Percentiles rank a stretch among this genome's conserved stretches.
phyloP scores from a whole-genome alignment of 2,113 vertebrate species.

The Octodon degus region DNA sequence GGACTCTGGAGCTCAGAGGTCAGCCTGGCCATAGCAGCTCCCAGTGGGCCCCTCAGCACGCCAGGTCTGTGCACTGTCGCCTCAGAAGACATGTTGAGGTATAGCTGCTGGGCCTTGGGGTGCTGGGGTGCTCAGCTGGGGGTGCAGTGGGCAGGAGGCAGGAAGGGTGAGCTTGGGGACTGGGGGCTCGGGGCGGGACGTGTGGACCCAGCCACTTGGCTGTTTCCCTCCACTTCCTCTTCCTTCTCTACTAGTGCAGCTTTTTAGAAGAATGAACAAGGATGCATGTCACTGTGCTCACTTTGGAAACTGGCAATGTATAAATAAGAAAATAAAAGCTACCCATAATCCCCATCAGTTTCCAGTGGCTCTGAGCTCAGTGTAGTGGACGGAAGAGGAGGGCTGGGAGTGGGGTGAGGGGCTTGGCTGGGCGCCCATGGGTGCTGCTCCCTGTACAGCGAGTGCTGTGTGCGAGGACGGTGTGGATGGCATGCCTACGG shows the following conservation, averaged over 20 bases:
- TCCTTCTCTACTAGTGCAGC: not conserved
- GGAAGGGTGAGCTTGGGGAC: not conserved
- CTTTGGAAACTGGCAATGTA: not conserved
- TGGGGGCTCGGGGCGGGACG: accelerated
- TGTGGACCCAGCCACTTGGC: accelerated
- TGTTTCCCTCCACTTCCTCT: accelerated
- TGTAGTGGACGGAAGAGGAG: accelerated
- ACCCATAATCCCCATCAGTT: not conserved
- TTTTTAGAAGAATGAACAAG: not conserved
- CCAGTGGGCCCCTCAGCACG: not conserved
- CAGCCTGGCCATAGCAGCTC: accelerated
- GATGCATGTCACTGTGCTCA: not conserved
- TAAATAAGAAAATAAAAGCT: not conserved
- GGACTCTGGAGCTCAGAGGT: not conserved
- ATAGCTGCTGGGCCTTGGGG: not conserved
- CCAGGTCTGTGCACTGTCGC: not conserved
- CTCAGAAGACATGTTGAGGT: accelerated
- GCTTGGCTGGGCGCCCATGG: accelerated
- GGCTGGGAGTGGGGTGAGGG: accelerated
- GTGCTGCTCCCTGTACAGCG: accelerated
- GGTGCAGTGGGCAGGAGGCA: no score
- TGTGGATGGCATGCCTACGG: no score
- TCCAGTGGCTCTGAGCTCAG: not conserved
- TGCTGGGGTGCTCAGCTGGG: not conserved
- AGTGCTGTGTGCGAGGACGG: not conserved